Base-by-base conservation (phyloP, 2,888 invertebrate species). In the Drosophila nr. perissopoda region DNA sequence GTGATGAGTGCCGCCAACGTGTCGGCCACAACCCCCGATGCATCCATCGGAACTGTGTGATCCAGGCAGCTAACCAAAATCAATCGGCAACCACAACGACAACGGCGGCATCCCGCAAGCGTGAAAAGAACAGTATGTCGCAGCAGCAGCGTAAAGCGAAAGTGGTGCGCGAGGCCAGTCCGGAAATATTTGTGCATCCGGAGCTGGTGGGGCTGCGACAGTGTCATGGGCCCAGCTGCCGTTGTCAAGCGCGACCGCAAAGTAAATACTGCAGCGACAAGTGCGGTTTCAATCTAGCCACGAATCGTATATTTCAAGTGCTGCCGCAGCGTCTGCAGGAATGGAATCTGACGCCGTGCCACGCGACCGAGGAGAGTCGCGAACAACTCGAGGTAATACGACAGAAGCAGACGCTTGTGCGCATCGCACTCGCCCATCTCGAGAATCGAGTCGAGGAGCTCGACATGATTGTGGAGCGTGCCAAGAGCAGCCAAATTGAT, bases 191-290 rank as follows among this genome's bases (percentile, higher is more conserved):
- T 62, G 82, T 92, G 4, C 92, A 93, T 83, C 93, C 93, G 92
- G 31, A 96, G 94, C 94, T 96, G 0, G 93, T 94, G 16, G 95
- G 94, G 42, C 94, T 96, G 0, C 93, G 96, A 1, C 99, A 99
- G 90, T 99, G 99, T 92, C 97, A 96, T 91, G 99, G 99, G 0
- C 99, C 98, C 0, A 95, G 96, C 62, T 99, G 99, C 92, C 94
- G 95, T 0, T 95, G 96, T 68, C 95, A 96, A 45, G 97, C 99
- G 0, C 94, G 96, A 18, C 94, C 95, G 1, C 95, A 95, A 45
- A 98, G 98, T 70, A 99, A 99, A 93, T 99, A 99, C 91, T 99
- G 99, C 91, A 97, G 97, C 10, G 96, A 98, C 78, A 96, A 96
- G 78, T 99, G 99, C 92, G 99, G 99, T 0, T 94, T 98, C 89